These are phyloP conservation scores for Heliconius erato DNA, from an alignment of 2,888 invertebrate species.

Conservation along the genomic window DNA sequence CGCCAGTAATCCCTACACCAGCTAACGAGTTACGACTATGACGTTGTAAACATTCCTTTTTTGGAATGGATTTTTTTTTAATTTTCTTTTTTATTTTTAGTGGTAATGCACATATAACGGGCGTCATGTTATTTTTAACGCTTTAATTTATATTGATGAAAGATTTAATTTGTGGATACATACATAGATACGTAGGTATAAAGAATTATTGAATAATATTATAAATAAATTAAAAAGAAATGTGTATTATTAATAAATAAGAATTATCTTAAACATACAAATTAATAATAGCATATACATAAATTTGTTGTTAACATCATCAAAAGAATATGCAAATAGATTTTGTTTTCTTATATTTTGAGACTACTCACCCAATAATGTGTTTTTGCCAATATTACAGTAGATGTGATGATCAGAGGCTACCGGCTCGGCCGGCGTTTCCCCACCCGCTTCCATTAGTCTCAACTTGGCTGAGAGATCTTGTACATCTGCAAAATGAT, in stretches of 20 bases:
- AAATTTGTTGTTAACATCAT: not conserved
- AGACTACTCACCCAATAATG: conserved; percentile 68
- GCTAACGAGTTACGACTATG: conserved; percentile 63
- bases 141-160: conserved; percentile 33
- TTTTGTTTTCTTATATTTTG: not conserved
- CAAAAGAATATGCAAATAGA: not conserved
- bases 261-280: too few species aligned
- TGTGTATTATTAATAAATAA: too few species aligned
- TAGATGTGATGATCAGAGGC: conserved; percentile 80
- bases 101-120: conserved; percentile 40
- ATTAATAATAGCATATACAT: not conserved
- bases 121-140: conserved; percentile 37
- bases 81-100: conserved; percentile 40
- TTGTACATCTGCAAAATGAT: conserved; percentile 87
- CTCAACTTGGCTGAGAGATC: conserved; percentile 89
- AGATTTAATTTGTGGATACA: conserved; percentile 13
- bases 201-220: too few species aligned
- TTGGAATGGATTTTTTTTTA: conserved; percentile 59
- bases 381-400: conserved; percentile 79
- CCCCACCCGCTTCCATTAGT: conserved; percentile 86
- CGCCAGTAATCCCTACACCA: conserved; percentile 62
- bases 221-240: too few species aligned
- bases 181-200: not conserved
- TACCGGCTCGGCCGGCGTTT: conserved; percentile 70
- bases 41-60: conserved; percentile 71